These are phyloP conservation scores for Chascanopsetta lugubris DNA, from an alignment of 2,113 vertebrate species.

Conservation along the genomic window DNA sequence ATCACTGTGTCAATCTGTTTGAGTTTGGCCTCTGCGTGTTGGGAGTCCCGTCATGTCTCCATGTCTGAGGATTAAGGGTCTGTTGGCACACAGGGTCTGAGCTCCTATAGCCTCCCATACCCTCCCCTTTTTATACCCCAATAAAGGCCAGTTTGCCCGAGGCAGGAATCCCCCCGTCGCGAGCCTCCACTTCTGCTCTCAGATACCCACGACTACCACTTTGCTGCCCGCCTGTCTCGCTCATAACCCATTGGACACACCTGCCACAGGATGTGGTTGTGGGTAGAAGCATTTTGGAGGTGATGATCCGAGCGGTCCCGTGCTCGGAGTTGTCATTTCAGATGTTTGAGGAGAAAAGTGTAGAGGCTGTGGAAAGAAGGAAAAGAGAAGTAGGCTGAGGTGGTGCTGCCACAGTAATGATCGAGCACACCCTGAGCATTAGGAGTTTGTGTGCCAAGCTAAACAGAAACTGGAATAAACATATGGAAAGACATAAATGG, in stretches of 20 bases:
- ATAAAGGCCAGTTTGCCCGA: constrained; percentile 37
- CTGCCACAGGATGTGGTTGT: constrained; percentile 19
- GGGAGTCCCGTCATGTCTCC: constrained; percentile 67
- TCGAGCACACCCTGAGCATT: background rate
- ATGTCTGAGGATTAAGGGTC: constrained; percentile 68
- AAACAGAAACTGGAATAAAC: background rate
- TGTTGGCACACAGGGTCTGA: constrained; percentile 56
- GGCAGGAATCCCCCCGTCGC: constrained; percentile 39
- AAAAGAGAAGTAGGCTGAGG: background rate
- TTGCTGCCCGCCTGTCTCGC: constrained; percentile 10
- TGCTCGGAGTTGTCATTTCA: background rate
- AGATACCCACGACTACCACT: constrained; percentile 26
- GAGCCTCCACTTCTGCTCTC: constrained; percentile 26
- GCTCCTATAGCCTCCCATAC: constrained; percentile 52
- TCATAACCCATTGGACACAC: constrained; percentile 32
- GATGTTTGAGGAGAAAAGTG: background rate
- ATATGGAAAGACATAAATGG: background rate
- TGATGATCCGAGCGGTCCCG: background rate
- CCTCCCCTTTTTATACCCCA: constrained; percentile 38
- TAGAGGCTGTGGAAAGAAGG: background rate
- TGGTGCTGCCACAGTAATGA: background rate
- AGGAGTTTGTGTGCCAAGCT: background rate
- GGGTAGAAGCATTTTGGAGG: background rate
- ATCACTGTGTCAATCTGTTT: constrained; percentile 58
- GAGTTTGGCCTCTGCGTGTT: constrained; percentile 53